These are phyloP conservation scores for Leptinotarsa lineolata DNA, from an alignment of 1,140 invertebrate species.

Conservation along the genomic window DNA sequence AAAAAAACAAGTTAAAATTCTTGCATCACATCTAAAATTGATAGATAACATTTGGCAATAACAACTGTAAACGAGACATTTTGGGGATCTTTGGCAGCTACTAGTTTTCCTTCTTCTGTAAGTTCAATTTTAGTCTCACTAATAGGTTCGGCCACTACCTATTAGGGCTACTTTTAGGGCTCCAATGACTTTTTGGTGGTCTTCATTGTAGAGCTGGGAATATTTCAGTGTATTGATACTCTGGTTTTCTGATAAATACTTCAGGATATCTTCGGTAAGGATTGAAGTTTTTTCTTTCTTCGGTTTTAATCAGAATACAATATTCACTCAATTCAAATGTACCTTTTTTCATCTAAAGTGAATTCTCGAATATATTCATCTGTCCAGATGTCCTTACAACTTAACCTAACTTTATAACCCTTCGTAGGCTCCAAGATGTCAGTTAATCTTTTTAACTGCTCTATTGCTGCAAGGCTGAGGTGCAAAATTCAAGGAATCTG, in stretches of 20 bases:
- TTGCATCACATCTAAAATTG: too few relatives aligned
- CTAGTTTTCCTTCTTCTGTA: constrained; percentile 87
- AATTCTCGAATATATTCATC: background rate
- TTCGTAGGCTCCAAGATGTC: too few relatives aligned
- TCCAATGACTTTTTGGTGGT: constrained; percentile 96
- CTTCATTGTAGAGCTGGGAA: constrained; percentile 72
- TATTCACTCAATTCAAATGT: too few relatives aligned
- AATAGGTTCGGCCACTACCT: constrained; percentile 71
- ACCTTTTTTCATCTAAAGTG: too few relatives aligned
- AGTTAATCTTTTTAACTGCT: too few relatives aligned
- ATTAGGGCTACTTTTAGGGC: constrained; percentile 90
- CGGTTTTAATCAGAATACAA: too few relatives aligned
- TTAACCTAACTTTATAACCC: background rate
- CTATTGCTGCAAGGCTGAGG: too few relatives aligned
- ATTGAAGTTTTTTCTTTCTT: too few relatives aligned
- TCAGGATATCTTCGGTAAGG: constrained; percentile 66
- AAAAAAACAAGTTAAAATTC: too few relatives aligned
- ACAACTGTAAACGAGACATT: background rate
- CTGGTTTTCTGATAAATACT: constrained; percentile 64
- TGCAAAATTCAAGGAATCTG: too few relatives aligned
- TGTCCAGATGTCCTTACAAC: background rate
- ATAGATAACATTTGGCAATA: too few relatives aligned
- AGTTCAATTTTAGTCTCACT: constrained; percentile 75
- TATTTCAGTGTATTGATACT: constrained; percentile 74
- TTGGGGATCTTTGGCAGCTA: constrained; percentile 66